A percentile compares a stretch with the other conserved stretches of the same genome.
phyloP scores from a whole-genome alignment of 1,140 invertebrate species.

The Drosophila persimilis region DNA sequence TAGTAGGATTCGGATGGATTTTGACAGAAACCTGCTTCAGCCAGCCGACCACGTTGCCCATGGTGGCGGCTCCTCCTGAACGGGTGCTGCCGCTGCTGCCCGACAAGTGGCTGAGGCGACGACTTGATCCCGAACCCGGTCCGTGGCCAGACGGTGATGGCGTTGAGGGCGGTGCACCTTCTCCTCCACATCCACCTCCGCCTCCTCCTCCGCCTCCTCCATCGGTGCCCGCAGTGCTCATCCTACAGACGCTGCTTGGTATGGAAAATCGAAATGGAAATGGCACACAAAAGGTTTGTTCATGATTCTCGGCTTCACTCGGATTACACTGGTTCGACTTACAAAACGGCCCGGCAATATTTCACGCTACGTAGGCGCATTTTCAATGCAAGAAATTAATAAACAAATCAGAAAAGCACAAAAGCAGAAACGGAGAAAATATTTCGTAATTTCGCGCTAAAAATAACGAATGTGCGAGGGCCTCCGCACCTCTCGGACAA shows the following conservation, averaged over 20 bases:
- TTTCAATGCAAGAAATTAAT: constrained; percentile 15
- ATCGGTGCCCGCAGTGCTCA: constrained; percentile 61
- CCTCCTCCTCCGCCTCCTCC: constrained; percentile 32
- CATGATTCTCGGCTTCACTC: background rate
- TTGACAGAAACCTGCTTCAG: constrained; percentile 87
- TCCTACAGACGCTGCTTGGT: constrained; percentile 67
- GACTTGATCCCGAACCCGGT: constrained; percentile 88
- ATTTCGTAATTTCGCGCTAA: constrained; percentile 44
- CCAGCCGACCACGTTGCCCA: constrained; percentile 90
- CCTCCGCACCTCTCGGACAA: constrained; percentile 15
- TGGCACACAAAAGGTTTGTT: constrained; percentile 30
- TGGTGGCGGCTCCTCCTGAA: constrained; percentile 84
- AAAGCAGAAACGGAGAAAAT: constrained; percentile 11
- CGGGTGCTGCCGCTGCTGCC: constrained; percentile 86
- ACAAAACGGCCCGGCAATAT: constrained; percentile 47
- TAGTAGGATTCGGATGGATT: constrained; percentile 11
- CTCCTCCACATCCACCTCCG: constrained; percentile 13
- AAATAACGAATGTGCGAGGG: background rate
- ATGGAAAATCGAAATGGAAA: constrained; percentile 38
- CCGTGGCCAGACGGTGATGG: constrained; percentile 62
- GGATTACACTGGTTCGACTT: constrained; percentile 25
- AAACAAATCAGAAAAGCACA: constrained; percentile 20
- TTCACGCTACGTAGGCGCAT: constrained; percentile 50
- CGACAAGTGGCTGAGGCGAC: constrained; percentile 85
- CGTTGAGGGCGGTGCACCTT: constrained; percentile 64